These are phyloP conservation scores for Sycophila texana DNA, from an alignment of 2,888 invertebrate species.

Conservation along the genomic window DNA sequence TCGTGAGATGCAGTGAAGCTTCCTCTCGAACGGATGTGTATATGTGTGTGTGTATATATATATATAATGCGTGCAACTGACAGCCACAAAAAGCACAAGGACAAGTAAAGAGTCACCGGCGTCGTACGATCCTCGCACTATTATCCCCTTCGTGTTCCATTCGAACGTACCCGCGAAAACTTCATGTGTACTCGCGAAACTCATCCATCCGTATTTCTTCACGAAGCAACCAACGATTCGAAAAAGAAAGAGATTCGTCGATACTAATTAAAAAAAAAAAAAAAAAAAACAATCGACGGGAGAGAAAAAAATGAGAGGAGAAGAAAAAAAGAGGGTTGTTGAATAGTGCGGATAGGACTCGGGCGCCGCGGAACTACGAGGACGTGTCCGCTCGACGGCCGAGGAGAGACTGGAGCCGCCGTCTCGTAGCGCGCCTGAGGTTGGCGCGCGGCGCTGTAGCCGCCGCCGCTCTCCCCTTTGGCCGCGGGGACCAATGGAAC, in stretches of 20 bases:
- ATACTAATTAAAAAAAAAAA: too few species aligned
- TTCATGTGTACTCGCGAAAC: too few species aligned
- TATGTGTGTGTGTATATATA: not conserved
- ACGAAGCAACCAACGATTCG: too few species aligned
- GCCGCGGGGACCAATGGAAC: conserved; percentile 42
- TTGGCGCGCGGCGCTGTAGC: conserved; percentile 65
- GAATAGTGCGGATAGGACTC: too few species aligned
- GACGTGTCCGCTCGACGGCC: conserved; percentile 57
- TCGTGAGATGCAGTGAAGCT: not conserved
- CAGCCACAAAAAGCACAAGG: not conserved
- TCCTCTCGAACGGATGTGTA: not conserved
- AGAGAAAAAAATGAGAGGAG: too few species aligned
- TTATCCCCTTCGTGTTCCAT: too few species aligned
- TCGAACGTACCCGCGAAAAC: too few species aligned
- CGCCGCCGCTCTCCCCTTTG: conserved; percentile 26
- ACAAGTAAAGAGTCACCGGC: not conserved
- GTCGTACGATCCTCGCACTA: not conserved
- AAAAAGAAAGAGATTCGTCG: too few species aligned
- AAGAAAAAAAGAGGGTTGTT: too few species aligned
- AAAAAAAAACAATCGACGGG: too few species aligned
- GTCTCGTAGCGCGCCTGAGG: conserved; percentile 58
- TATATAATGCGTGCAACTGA: not conserved
- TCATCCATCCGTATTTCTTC: too few species aligned
- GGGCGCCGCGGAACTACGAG: too few species aligned
- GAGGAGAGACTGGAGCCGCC: conserved; percentile 68